Base-by-base conservation (phyloP, 1,140 invertebrate species). In the Heterodera schachtii region DNA sequence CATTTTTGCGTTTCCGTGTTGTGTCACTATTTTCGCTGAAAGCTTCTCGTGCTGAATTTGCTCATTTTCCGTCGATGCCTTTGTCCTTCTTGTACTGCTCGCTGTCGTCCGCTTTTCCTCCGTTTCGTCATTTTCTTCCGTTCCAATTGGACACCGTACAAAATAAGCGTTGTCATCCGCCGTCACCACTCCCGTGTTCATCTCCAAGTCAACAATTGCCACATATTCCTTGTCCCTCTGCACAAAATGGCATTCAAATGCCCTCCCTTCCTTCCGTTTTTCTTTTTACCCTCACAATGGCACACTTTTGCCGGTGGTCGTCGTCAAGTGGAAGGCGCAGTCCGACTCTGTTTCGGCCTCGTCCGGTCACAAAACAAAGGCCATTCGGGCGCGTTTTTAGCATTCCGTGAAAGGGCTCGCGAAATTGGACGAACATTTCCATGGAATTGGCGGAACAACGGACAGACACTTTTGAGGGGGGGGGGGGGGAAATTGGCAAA, bases 101-200 rank as follows among this genome's bases (percentile, higher is more conserved):
- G 31, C 31, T 31, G 31, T 31, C 31, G 31, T 31, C 31, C 31
- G 31, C 31, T 31, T 31, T 31, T 71, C 69, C 16, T 46, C 69
- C 6, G 8, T 6, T 7, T 71, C 69, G 75, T 64, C 69, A 4
- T 57, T 41, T 16, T 77, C 31, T 19, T 57, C 67, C 73, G 69
- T 41, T 4, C n/a, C 67, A 52, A 79, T 52, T n/a, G 78, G 66
- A 41, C 78, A 79, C 11, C 78, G 78, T 44, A 79, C 67, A 74
- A 79, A 79, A 79, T 79, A 79, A 43, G 78, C 73, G n/a, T 79
- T 79, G 60, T 79, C 78, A 41, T 79, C 67, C 13, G 57, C 67
- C 47, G 60, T 79, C 43, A 67, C 69, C 43, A 79, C 64, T 3
- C 41, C 31, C 7, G 78, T 16, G 78, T 79, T 79, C 44, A 44